Conservation (phyloP, 2,888 invertebrate genomes). For the Carterocephalus palaemon region DNA sequence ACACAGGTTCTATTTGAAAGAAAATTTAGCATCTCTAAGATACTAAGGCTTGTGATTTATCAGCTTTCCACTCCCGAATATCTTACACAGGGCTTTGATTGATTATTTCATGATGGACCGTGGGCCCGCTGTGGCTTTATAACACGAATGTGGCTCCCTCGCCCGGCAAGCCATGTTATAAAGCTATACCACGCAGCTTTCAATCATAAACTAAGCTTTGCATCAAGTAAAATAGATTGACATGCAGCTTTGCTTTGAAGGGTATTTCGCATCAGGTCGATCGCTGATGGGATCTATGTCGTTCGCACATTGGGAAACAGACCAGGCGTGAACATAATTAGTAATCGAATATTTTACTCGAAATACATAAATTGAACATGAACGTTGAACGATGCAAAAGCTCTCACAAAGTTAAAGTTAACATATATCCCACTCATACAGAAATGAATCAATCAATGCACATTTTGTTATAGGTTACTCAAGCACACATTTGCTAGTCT, state of each 20-base stretch:
- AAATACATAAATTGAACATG: constrained; percentile 32
- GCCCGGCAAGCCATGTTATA: constrained; percentile 60
- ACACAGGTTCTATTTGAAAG: constrained; percentile 82
- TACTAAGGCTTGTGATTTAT: constrained; percentile 67
- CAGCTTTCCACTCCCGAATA: constrained; percentile 75
- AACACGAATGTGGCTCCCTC: constrained; percentile 61
- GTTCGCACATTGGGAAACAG: constrained; percentile 32
- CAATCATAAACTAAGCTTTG: constrained; percentile 74
- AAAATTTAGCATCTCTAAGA: constrained; percentile 71
- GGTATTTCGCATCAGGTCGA: constrained; percentile 67
- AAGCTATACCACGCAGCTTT: constrained; percentile 76
- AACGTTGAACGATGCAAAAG: constrained; percentile 40
- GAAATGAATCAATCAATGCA: constrained; percentile 64
- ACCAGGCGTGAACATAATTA: constrained; percentile 31
- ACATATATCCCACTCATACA: constrained; percentile 78
- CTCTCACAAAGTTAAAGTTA: constrained; percentile 46
- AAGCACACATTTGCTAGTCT: constrained; percentile 74
- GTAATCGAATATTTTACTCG: constrained; percentile 28
- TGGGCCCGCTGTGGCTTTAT: constrained; percentile 72
- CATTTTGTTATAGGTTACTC: constrained; percentile 68
- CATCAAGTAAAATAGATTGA: constrained; percentile 76
- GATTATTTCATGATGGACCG: constrained; percentile 66
- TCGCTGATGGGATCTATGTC: constrained; percentile 77
- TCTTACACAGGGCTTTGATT: constrained; percentile 75
- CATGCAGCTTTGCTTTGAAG: constrained; percentile 77